A percentile compares a stretch with the other conserved stretches of the same genome.
These are phyloP conservation scores for Anoura caudifer DNA, from an alignment of 2,113 vertebrate species.

Conservation along the genomic window DNA sequence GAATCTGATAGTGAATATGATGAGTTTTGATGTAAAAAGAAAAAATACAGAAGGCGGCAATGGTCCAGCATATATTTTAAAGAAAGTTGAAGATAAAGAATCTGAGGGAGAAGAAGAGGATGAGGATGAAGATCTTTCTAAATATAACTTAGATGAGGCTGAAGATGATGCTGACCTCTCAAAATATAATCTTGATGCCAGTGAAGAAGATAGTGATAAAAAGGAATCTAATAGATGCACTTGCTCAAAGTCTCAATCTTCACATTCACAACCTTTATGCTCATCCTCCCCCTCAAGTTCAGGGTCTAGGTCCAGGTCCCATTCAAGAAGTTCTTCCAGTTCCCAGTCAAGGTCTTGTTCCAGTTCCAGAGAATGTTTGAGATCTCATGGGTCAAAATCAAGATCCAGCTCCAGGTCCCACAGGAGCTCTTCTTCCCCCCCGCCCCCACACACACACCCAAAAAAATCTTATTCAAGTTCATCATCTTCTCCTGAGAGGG, in stretches of 20 bases:
- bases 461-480: slow-evolving; percentile 94
- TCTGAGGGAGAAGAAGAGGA: slow-evolving; percentile 94
- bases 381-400: no score
- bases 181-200: slow-evolving; percentile 95
- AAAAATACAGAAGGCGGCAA: slow-evolving; percentile 91
- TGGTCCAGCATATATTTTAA: slow-evolving; percentile 85
- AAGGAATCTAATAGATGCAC: slow-evolving; percentile 85
- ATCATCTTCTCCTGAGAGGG: slow-evolving; percentile 93
- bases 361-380: no score
- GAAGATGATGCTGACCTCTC: slow-evolving; percentile 96
- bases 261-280: slow-evolving; percentile 91
- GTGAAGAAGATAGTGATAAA: slow-evolving; percentile 89
- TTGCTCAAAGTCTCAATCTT: slow-evolving; percentile 90
- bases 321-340: no score
- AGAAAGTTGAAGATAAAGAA: slow-evolving; percentile 92
- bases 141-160: slow-evolving; percentile 96
- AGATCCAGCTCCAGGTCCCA: slow-evolving; percentile 99
- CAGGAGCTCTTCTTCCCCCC: slow-evolving; percentile 95
- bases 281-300: slow-evolving; percentile 96
- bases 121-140: slow-evolving; percentile 97
- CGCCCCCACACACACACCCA: no score
- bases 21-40: slow-evolving; percentile 99
- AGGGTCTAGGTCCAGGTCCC: slow-evolving; percentile 99
- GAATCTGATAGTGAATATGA: slow-evolving; percentile 99
- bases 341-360: slow-evolving; percentile 81